Evolutionary conservation across 2,888 invertebrate species (phyloP).

Genomic region (Cataglyphis rosenhaueri): DNA sequence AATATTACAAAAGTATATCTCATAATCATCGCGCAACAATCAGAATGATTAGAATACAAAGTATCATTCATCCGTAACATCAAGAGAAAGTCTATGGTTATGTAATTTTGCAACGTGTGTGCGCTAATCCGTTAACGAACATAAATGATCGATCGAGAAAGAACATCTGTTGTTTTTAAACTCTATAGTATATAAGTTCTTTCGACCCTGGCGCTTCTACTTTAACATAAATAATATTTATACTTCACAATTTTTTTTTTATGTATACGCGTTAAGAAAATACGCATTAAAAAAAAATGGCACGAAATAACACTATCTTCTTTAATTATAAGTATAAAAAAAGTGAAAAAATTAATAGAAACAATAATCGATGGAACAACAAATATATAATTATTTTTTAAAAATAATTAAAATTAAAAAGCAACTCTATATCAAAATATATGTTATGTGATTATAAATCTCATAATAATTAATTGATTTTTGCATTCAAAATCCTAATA

Average conservation of each 20-base stretch:
- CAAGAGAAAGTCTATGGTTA: slow-evolving; percentile 12
- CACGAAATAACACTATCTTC: not conserved
- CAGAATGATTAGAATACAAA: slow-evolving; percentile 18
- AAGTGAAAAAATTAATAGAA: not conserved
- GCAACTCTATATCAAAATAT: not conserved
- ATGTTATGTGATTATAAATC: not conserved
- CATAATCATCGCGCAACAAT: not conserved
- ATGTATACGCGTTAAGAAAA: not conserved
- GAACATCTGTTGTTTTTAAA: not conserved
- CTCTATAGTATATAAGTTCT: not conserved
- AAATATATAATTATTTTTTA: too few relatives aligned
- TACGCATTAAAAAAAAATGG: not conserved
- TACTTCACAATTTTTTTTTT: not conserved
- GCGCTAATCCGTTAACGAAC: not conserved
- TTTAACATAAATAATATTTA: not conserved
- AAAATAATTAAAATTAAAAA: not conserved
- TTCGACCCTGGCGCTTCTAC: not conserved
- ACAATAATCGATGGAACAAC: not conserved
- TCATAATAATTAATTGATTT: not conserved
- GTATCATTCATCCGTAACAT: not conserved
- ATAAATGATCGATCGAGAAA: not conserved
- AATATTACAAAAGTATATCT: slow-evolving; percentile 3
- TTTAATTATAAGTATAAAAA: not conserved
- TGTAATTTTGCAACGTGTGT: not conserved
- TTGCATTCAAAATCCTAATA: not conserved